Evolutionary conservation across 2,888 invertebrate species (phyloP).

Genomic region (Nemotelus pantherinus): DNA sequence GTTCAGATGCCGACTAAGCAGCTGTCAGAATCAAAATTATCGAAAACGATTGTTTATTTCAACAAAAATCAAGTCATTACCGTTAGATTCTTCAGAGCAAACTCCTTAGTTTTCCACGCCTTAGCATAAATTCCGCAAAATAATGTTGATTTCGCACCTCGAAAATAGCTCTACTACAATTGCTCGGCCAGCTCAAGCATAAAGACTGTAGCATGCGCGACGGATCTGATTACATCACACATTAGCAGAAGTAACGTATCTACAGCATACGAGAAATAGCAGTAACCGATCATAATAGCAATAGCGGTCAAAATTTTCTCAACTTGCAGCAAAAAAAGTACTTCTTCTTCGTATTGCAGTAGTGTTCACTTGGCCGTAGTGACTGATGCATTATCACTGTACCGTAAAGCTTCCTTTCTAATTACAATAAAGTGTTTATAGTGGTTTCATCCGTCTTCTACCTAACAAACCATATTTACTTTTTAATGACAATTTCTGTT

Average conservation of each 20-base stretch:
- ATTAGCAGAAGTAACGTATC: slow-evolving; percentile 3
- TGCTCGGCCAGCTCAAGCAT: too few species aligned
- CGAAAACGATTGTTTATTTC: too few species aligned
- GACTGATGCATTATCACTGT: background rate
- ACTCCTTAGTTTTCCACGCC: too few species aligned
- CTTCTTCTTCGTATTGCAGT: background rate
- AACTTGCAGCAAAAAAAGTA: background rate
- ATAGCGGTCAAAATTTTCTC: background rate
- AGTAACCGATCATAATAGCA: background rate
- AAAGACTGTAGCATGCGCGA: background rate
- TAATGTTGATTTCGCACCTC: too few species aligned
- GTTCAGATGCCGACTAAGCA: too few species aligned
- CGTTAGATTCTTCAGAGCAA: too few species aligned
- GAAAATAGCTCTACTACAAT: too few species aligned
- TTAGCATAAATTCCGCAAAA: too few species aligned
- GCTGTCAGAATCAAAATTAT: too few species aligned
- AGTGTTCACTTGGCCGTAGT: background rate
- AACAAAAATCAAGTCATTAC: too few species aligned
- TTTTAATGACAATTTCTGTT: background rate
- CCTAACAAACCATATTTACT: background rate
- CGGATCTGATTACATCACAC: slow-evolving; percentile 2
- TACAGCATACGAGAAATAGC: background rate
- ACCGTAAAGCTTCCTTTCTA: slow-evolving; percentile 24
- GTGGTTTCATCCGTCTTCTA: background rate
- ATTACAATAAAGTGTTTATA: background rate